Evolutionary conservation across 1,140 invertebrate species (phyloP).

Genomic region (Dinothrombium tinctorium): DNA sequence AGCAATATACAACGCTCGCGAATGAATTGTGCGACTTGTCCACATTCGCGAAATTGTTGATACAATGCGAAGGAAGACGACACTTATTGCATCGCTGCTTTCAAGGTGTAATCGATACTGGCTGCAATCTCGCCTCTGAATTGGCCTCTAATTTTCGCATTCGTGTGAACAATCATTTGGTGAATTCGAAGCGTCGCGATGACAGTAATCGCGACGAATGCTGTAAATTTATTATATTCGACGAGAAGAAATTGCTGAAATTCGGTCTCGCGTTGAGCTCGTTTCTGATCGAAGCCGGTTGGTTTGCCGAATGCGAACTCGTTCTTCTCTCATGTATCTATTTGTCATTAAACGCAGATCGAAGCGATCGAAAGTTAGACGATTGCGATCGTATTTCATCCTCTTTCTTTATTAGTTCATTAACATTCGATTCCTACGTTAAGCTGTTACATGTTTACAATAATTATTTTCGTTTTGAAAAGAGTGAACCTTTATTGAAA

Average conservation of each 20-base stretch:
- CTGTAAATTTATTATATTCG: too few species aligned
- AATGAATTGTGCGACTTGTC: too few species aligned
- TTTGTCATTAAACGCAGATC: not conserved
- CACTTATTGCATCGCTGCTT: too few species aligned
- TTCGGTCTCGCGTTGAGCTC: not conserved
- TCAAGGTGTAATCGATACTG: too few species aligned
- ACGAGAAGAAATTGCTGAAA: not conserved
- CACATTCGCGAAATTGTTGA: too few species aligned
- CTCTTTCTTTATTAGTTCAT: not conserved
- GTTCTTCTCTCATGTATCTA: not conserved
- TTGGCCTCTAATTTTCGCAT: too few species aligned
- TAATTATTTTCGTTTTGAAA: not conserved
- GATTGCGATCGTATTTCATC: not conserved
- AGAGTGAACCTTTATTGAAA: not conserved
- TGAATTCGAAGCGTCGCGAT: too few species aligned
- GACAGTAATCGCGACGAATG: too few species aligned
- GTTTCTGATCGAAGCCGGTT: slow-evolving; percentile 5
- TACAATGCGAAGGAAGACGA: too few species aligned
- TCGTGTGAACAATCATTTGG: too few species aligned
- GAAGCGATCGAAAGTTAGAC: not conserved
- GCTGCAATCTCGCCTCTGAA: too few species aligned
- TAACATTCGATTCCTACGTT: not conserved
- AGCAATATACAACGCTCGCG: too few species aligned
- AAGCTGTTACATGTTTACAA: not conserved
- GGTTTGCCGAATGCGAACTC: not conserved